Evolutionary conservation across 2,888 invertebrate genomes (phyloP).

Genomic region (Drosophila suboccidentalis): DNA sequence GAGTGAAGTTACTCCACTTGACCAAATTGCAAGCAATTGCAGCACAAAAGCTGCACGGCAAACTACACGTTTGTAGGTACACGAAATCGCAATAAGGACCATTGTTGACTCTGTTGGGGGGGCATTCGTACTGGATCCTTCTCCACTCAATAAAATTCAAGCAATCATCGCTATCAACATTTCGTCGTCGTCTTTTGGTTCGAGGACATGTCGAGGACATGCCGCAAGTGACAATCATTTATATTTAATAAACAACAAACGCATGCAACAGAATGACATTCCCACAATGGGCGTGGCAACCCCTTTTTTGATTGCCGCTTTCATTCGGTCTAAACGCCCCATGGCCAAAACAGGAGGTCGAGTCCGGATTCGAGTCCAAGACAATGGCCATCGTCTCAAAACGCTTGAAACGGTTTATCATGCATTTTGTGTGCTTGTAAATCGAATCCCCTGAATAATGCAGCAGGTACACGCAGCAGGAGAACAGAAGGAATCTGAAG

Average conservation of each 20-base stretch:
- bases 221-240: slow-evolving; percentile 80
- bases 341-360: slow-evolving; percentile 22
- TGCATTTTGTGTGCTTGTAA: slow-evolving; percentile 73
- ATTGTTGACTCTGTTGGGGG: slow-evolving; percentile 18
- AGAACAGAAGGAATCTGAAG: background rate
- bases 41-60: slow-evolving; percentile 37
- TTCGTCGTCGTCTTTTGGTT: slow-evolving; percentile 43
- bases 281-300: slow-evolving; percentile 5
- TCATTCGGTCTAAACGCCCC: slow-evolving; percentile 30
- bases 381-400: slow-evolving; percentile 66
- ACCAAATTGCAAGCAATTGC: slow-evolving; percentile 77
- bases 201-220: slow-evolving; percentile 51
- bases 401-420: slow-evolving; percentile 72
- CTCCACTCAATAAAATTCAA: slow-evolving; percentile 61
- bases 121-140: background rate
- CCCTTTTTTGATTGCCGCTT: slow-evolving; percentile 32
- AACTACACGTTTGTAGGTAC: slow-evolving; percentile 35
- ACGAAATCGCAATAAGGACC: slow-evolving; percentile 59
- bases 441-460: slow-evolving; percentile 75
- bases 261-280: slow-evolving; percentile 49
- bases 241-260: slow-evolving; percentile 80
- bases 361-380: slow-evolving; percentile 24
- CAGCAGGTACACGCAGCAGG: slow-evolving; percentile 62
- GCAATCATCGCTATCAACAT: slow-evolving; percentile 75
- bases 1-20: slow-evolving; percentile 34